Base-by-base conservation (phyloP, 1,140 invertebrate species). In the Euschistus heros region DNA sequence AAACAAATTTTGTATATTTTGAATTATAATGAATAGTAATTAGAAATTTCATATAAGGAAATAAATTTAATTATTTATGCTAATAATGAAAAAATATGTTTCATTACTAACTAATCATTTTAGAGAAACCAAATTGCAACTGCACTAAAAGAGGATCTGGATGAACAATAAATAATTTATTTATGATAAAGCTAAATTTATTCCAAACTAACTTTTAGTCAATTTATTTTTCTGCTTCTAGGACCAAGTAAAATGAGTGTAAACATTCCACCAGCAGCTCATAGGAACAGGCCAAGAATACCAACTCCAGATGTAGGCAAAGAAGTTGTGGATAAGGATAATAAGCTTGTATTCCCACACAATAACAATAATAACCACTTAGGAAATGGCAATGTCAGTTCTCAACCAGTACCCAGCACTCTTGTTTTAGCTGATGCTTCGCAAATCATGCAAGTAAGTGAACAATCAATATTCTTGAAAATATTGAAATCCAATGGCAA, bases 291-390 rank as follows among this genome's bases (percentile, higher is more conserved):
- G 57, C 89, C 89, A 1, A 80, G 89, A 52, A 91, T 92, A 64
- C 90, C 89, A 27, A 92, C 89, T 2, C 90, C 90, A 0, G 90
- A 92, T 73, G 87, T 89, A 0, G 84, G 86, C 15, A 90, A 88
- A 74, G 87, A 89, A 73, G 79, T 84, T 10, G 76, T 81, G 42
- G 68, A 73, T 68, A 64, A 72, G 71, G 68, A 70, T 61, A 71
- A 73, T 54, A 75, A 77, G 77, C 77, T 79, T 67, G 71, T 67
- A 24, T 76, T 73, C 68, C 79, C 76, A 59, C 74, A 76, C 55
- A 79, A 76, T 65, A 76, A 78, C 67, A 75, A 77, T 17, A 80
- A 82, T 69, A 79, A 26, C 14, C 54, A 24, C 5, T 2, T 57
- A 5, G 54, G 54, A 57, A 57, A 57, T 57, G 54, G 54, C 2